A percentile compares a stretch with the other conserved stretches of the same genome.
phyloP scores from a whole-genome alignment of 2,888 invertebrate genomes.

The Hartigia nigra region DNA sequence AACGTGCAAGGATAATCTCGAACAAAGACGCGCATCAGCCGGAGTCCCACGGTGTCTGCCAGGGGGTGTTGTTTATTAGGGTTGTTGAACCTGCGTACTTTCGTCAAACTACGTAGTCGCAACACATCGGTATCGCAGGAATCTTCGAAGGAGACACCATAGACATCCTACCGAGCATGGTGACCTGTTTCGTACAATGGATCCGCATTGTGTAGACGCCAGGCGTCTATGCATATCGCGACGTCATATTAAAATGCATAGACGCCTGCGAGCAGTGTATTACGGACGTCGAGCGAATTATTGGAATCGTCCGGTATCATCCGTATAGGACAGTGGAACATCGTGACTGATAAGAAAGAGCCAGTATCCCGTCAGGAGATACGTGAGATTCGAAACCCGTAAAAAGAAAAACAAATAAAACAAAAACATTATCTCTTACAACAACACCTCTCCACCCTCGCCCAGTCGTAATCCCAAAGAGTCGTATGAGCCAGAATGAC shows the following conservation, averaged over 20 bases:
- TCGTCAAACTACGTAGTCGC: neutral
- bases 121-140: too few relatives aligned
- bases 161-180: too few relatives aligned
- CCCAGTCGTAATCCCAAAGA: neutral
- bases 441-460: neutral
- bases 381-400: neutral
- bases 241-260: neutral
- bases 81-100: neutral
- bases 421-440: neutral
- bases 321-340: neutral
- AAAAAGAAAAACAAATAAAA: too few relatives aligned
- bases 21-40: neutral
- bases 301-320: neutral
- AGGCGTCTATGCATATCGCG: neutral
- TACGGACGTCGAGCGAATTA: neutral
- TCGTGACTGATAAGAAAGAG: neutral
- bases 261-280: neutral
- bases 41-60: neutral
- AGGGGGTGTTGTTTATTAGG: neutral
- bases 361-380: neutral
- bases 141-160: too few relatives aligned
- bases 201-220: neutral
- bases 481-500: neutral
- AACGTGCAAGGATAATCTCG: neutral
- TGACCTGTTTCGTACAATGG: neutral